Evolutionary conservation across 2,888 invertebrate genomes (phyloP), one percentile per base, ranked within the genome.

Genomic region (Lycia hirtaria): DNA sequence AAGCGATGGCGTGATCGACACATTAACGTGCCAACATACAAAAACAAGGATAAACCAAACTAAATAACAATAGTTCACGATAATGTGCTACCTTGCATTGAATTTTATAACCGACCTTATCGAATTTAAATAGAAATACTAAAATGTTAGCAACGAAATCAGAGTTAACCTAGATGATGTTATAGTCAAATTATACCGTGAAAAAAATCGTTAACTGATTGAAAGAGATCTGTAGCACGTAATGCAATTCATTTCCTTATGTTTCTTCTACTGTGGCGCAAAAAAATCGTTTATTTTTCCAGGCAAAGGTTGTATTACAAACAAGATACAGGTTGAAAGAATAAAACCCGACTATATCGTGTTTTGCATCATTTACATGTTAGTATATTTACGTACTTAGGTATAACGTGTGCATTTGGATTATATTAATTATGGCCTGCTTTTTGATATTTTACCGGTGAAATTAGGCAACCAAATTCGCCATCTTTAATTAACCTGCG

Each of bases 161-260:
- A 41, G 10, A 41, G 1, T 40, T 24, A 24, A 22, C 12, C 22
- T 40, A 40, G 22, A 24, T 9, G 24, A 1, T 14, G 33, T 32
- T 44, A 14, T 41, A 19, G 26, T 26, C 9, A 17, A 14, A 17
- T 10, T 30, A 47, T 41, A 43, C 55, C 55, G 43, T 48, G 48
- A 55, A 33, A 19, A 3, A 41, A 33, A 12, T 45, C 10, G n/a
- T 6, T 52, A 43, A 24, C 24, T 35, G 28, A 43, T 43, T 49
- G 10, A 14, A 41, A 32, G 9, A 35, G 22, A 35, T 35, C 15
- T 33, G 45, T 35, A 26, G 20, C 56, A 51, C 38, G 43, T 44
- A 54, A 51, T 62, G 37, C 54, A 64, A 69, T 55, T 69, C 43
- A 64, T 52, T 69, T 67, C 71, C 72, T 67, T 60, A 55, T 56